Conservation (phyloP, 2,113 vertebrate species). For the Corydoras maculifer region DNA sequence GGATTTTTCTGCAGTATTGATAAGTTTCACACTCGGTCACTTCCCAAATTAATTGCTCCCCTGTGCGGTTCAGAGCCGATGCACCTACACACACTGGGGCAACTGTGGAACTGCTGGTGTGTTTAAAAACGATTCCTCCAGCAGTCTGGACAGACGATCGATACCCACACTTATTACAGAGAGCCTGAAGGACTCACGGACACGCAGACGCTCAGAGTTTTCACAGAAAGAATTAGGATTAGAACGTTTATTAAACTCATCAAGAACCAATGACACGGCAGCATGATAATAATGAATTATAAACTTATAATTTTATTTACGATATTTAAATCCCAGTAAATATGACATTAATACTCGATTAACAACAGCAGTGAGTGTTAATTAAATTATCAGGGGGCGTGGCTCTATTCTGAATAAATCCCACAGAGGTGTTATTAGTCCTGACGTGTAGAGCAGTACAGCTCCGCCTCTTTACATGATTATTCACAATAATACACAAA, state of each 20-base stretch:
- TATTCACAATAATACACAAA: no score
- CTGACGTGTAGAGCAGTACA: no score
- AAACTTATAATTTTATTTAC: no score
- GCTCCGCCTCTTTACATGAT: no score
- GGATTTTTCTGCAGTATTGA: constrained; percentile 1
- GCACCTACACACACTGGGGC: background rate
- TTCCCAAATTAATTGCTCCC: constrained; percentile 4
- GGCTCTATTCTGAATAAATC: no score
- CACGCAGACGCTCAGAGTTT: background rate
- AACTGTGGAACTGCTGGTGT: background rate
- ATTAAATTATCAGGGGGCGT: no score
- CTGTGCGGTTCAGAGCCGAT: background rate
- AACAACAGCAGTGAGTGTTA: no score
- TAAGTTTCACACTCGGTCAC: background rate
- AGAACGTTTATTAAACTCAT: background rate
- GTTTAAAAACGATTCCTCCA: constrained; percentile 9
- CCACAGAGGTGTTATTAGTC: no score
- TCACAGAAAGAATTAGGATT: background rate
- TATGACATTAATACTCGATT: no score
- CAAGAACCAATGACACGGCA: no score
- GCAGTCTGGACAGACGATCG: constrained; percentile 13
- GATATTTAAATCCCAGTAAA: no score
- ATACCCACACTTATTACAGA: constrained; percentile 25
- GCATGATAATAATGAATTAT: no score
- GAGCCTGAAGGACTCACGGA: constrained; percentile 3